Evolutionary conservation across 1,140 invertebrate genomes (phyloP), one percentile per base, ranked within the genome.

Genomic region (Calephelis virginiensis): DNA sequence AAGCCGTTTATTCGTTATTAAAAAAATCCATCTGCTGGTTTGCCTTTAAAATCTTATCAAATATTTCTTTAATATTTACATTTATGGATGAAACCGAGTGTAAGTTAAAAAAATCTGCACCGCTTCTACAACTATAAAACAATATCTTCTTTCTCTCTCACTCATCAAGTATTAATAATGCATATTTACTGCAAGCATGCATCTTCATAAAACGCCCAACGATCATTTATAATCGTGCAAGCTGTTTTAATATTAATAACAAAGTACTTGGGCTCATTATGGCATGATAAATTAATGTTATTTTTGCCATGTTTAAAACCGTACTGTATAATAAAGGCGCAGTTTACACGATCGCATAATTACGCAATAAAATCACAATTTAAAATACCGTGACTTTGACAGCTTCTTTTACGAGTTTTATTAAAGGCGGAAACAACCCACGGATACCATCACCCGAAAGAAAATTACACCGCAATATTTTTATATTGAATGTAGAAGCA

Each of bases 181-280:
- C 56, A 59, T 59, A 37, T 59, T 59, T 59, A 59, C 56, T 59
- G 56, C 56, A 59, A 59, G 56, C 56, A 59, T 59, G 53, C 53
- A 38, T 59, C 50, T 56, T 56, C 50, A 56, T 56, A 56, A 56
- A 56, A 56, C 28, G 50, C 17, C 50, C 50, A 56, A 56, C 50
- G 17, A 56, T 56, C 50, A 56, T 56, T 56, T 56, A 56, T 56
- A 56, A 56, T 56, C 50, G 50, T 56, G 50, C 50, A 37, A 56
- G 50, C 50, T 56, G 50, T 56, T 56, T 56, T 56, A 56, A 56
- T 56, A 56, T 56, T 56, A 56, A 56, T 56, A 56, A 56, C 50
- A 56, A 56, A 56, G 50, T 56, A 56, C 50, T 56, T 56, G 50
- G 50, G 13, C 50, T 56, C 50, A 56, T 56, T 56, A 56, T 28